Evolutionary conservation across 2,888 invertebrate genomes (phyloP), one percentile per base, ranked within the genome.

Genomic region (Rotaria macrura): DNA sequence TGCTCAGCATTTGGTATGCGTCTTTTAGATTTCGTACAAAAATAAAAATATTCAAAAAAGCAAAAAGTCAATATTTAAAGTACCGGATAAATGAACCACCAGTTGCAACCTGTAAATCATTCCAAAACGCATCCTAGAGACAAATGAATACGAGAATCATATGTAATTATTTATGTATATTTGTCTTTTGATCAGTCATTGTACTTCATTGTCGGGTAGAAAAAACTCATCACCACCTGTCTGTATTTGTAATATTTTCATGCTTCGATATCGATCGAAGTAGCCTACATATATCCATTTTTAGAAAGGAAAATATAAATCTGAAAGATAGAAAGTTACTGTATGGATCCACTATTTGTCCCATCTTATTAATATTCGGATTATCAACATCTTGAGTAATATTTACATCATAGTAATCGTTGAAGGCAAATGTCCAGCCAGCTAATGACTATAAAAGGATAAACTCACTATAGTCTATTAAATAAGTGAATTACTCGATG

Each of bases 191-290:
- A 2, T 9, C 3, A 43, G 12, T 43, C 1, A 79, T 40, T 88
- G 88, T 84, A 88, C 87, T 6, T 89, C 87, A 86, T 89, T 89
- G 79, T 89, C 89, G 1, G 88, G 88, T 84, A 89, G 88, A 87
- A 89, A 89, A 87, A 89, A 89, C 85, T 89, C 89, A 84, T 89
- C 89, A 4, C 89, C 89, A 10, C 88, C 88, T 2, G 89, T 88
- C 43, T 87, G 88, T 25, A 89, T 88, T 10, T 89, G 88, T 20
- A 88, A 85, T 23, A 85, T 57, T 85, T 89, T 89, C 6, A 89
- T 88, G 84, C 88, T 88, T 65, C 55, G 87, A 72, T 88, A 88
- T 40, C 89, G 87, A 83, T 88, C 88, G 43, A 88, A 89, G 87
- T 89, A 89, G 4, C 88, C 89, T 89, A 87, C 7, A 87, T 65